phyloP scores from a whole-genome alignment of 2,113 vertebrate genomes.

The Trochalopteron elliotii region DNA sequence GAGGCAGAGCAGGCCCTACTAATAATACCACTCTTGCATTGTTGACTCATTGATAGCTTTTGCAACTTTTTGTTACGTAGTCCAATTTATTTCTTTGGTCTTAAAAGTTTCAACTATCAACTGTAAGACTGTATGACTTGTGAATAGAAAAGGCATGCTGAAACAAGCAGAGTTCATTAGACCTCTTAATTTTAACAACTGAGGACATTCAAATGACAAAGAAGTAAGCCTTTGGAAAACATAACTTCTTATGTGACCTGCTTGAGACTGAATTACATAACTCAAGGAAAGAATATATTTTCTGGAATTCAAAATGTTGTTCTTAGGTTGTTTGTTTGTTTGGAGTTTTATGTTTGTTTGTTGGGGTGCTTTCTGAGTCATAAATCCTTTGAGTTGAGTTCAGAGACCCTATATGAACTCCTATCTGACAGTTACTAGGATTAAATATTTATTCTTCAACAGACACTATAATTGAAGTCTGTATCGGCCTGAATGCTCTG shows the following conservation, averaged over 20 bases:
- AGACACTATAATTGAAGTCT: neutral
- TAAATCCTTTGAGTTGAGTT: neutral
- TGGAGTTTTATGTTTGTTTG: neutral
- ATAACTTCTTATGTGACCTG: neutral
- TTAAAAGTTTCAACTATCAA: neutral
- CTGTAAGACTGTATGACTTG: accelerated
- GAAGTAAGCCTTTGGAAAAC: neutral
- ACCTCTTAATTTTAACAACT: neutral
- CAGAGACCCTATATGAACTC: neutral
- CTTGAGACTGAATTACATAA: neutral
- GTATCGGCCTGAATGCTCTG: neutral
- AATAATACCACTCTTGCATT: neutral
- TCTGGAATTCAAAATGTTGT: neutral
- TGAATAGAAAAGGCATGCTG: neutral
- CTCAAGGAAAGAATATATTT: neutral
- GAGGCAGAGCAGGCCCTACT: neutral
- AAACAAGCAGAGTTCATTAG: neutral
- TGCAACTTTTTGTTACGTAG: neutral
- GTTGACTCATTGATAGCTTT: neutral
- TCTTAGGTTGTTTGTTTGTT: neutral
- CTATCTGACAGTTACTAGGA: neutral
- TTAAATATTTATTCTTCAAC: neutral
- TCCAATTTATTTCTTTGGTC: neutral
- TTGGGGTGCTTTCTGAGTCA: neutral
- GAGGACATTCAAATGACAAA: neutral